Evolutionary conservation across 2,797 vertebrate genomes (phyloP), one percentile per base, ranked within the genome.

Genomic region (Falco cherrug): DNA sequence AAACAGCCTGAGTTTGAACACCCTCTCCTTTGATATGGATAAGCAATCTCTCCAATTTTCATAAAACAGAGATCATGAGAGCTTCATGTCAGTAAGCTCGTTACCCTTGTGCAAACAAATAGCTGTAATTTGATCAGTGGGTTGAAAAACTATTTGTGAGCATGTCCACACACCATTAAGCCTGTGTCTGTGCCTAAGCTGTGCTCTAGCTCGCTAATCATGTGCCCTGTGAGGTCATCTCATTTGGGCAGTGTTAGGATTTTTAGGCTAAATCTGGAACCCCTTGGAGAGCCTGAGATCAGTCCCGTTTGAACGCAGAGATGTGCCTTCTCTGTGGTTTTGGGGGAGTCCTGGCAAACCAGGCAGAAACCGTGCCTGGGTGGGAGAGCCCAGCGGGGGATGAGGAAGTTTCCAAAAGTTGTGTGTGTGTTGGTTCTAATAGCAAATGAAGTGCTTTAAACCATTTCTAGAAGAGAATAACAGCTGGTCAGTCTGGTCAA

Each of bases 231-330:
- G 33, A 63, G 8, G 7, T 79, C 14, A 13, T 50, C 43, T 76
- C 10, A 41, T 54, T 79, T 53, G 47, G 26, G 51, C 43, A 24
- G 2, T 28, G 17, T 54, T 79, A 14, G 47, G 87, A 22, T 73
- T 35, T 29, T 61, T 41, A 47, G 20, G 37, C 60, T 93, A 84
- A 91, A 75, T 64, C 69, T 75, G 67, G 22, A 88, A 45, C 4
- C 13, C 22, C 0, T 4, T 64, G 69, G 61, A 60, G 47, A n/a
- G 20, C 48, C 31, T 63, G 31, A 19, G 28, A 19, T 75, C 45
- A 20, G 24, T 43, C 53, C 28, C 56, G 35, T 76, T 60, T 0
- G 0, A 43, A 81, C 8, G 4, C 6, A 8, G 1, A 68, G 35
- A 43, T 0, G 2, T 63, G 19, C 31, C 33, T 81, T 80, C 68